These are phyloP conservation scores for Pantherophis vulpinus DNA, from an alignment of 2,797 vertebrate species.

Conservation along the genomic window DNA sequence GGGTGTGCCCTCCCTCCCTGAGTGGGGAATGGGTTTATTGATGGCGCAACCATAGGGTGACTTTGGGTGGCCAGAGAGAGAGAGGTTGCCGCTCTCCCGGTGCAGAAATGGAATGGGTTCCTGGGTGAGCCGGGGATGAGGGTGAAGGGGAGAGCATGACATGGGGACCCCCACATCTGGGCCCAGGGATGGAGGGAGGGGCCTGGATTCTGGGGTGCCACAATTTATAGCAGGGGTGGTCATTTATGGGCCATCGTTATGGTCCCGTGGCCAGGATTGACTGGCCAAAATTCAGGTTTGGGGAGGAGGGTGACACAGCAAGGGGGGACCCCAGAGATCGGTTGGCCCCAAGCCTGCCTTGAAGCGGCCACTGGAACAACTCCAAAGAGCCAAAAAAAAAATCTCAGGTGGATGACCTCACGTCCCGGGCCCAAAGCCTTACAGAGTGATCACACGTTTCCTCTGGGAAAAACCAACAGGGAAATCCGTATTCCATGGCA, in stretches of 20 bases:
- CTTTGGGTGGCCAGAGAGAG: background rate
- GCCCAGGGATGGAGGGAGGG: background rate
- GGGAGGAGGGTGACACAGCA: too few species aligned
- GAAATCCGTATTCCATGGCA: background rate
- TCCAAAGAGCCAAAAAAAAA: background rate
- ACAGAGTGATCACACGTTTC: background rate
- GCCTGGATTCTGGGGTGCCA: background rate
- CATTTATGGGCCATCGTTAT: rapidly evolving
- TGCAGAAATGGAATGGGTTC: background rate
- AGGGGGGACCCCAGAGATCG: background rate
- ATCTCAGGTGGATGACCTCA: background rate
- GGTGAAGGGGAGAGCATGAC: background rate
- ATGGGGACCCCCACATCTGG: background rate
- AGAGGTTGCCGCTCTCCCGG: rapidly evolving
- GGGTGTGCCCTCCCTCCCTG: rapidly evolving
- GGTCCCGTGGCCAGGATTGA: rapidly evolving
- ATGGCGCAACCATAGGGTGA: background rate
- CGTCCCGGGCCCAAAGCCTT: background rate
- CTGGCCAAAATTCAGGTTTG: background rate
- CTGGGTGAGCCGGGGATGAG: background rate
- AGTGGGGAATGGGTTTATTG: too few species aligned
- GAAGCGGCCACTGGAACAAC: background rate
- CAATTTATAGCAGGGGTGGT: background rate
- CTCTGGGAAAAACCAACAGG: background rate
- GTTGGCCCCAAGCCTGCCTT: background rate